Evolutionary conservation across 1,140 invertebrate genomes (phyloP), one percentile per base, ranked within the genome.

Genomic region (Holotrichia oblita): DNA sequence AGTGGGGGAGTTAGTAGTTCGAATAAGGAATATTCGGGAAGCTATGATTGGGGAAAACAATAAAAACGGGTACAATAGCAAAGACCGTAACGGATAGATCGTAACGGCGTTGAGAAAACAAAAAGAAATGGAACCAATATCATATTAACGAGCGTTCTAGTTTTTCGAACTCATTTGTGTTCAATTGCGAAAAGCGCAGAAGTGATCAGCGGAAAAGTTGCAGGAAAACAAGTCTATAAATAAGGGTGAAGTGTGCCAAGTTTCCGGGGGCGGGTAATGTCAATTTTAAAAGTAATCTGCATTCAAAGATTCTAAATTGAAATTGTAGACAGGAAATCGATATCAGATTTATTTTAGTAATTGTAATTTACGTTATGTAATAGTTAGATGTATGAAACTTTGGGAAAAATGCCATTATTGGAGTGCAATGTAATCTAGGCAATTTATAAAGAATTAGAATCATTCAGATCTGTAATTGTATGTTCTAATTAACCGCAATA

Each of bases 141-240:
- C 48, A 55, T 17, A 55, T 55, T 17, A n/a, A 17, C 48, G 48
- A 17, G 14, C 48, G 48, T 55, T 55, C 48, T 55, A 55, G 48
- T 55, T 55, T 55, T 17, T 55, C 48, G 14, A 20, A 6, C 27
- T 69, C 61, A 69, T 69, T 34, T 69, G 22, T 69, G 61, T 69
- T 69, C 61, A 69, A 69, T 69, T 24, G 20, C n/a, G 48, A 69
- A 14, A 12, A 69, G 61, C 61, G 27, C 8, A 14, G 61, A 69
- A 69, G 2, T 24, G 27, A 34, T 17, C 17, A 69, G 22, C 22
- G 22, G 61, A 17, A 69, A 34, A 69, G 12, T 69, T 14, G 22
- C 7, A 69, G 61, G 22, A 17, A 69, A 69, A 69, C 61, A 69
- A 69, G 22, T 34, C 61, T 22, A 69, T 69, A 69, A 69, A 69